Base-by-base conservation (phyloP, 2,888 invertebrate species). In the Bembecia ichneumoniformis region DNA sequence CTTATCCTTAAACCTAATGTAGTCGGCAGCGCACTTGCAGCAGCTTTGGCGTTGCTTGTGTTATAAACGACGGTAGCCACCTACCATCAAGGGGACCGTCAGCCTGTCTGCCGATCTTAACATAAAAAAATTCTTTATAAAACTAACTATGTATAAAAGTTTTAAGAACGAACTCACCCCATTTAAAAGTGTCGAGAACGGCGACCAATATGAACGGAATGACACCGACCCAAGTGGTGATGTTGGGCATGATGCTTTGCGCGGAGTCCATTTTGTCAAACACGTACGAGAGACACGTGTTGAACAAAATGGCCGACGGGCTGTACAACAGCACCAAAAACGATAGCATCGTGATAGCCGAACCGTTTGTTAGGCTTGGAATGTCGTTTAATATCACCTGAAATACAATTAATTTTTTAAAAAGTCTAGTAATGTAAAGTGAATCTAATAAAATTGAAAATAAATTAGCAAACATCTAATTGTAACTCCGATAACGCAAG, bases 231-330 rank as follows among this genome's bases (percentile, higher is more conserved):
- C 93, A 91, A 0, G 93, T 92, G 11, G 91, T 91, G 20, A 93
- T 90, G 64, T 94, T 93, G 0, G 94, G 93, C 74, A 94, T 87
- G 57, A 95, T 91, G 52, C 93, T 92, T 66, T 94, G 93, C 1
- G 94, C 94, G 3, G 94, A 93, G 68, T 95, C 95, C 84, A 91
- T 91, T 66, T 93, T 93, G 72, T 94, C 92, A 71, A 96, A 96
- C 48, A 94, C 88, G 66, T 94, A 95, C 28, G 94, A 94, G 35
- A 93, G 82, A 57, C 92, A 91, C 1, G 95, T 93, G 59, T 92
- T 91, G 69, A 93, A 93, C 56, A 95, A 80, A 46, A 95, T 91
- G 56, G 92, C 92, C 15, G 93, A 89, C 3, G 94, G 93, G 62
- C 93, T 91, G 79, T 93, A 94, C 5, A 94, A 79, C 45, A 92